Conservation (phyloP, 2,113 vertebrate species). For the Rhipidura dahli region DNA sequence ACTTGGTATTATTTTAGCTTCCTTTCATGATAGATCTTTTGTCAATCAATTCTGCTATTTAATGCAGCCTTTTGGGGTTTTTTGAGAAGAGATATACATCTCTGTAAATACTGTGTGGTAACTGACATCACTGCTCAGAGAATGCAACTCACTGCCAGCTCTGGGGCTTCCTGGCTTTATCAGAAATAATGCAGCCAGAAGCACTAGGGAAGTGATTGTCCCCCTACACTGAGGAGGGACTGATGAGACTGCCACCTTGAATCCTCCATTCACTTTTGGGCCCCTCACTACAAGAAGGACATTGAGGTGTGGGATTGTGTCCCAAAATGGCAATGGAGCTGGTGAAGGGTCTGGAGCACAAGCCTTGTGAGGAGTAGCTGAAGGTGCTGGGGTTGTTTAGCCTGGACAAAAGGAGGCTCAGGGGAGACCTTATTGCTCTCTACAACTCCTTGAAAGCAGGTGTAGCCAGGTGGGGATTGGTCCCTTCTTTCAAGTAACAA, state of each 20-base stretch:
- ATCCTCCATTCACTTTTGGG: background rate
- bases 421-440: background rate
- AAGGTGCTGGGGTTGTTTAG: background rate
- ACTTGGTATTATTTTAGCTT: background rate
- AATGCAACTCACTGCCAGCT: background rate
- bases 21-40: background rate
- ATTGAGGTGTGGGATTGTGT: background rate
- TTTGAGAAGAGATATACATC: background rate
- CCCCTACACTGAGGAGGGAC: accelerated
- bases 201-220: accelerated
- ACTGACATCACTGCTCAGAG: background rate
- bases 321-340: accelerated
- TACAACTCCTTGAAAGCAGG: background rate
- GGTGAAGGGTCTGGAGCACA: background rate
- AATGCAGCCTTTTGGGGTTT: background rate
- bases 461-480: accelerated
- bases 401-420: background rate
- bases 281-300: background rate
- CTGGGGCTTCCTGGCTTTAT: background rate
- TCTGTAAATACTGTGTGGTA: background rate
- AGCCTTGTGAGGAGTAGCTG: background rate
- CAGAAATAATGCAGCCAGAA: background rate
- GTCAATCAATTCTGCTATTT: background rate
- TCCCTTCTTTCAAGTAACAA: background rate
- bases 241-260: background rate